Base-by-base conservation (phyloP, 2,797 vertebrate species). In the Chelmon rostratus region DNA sequence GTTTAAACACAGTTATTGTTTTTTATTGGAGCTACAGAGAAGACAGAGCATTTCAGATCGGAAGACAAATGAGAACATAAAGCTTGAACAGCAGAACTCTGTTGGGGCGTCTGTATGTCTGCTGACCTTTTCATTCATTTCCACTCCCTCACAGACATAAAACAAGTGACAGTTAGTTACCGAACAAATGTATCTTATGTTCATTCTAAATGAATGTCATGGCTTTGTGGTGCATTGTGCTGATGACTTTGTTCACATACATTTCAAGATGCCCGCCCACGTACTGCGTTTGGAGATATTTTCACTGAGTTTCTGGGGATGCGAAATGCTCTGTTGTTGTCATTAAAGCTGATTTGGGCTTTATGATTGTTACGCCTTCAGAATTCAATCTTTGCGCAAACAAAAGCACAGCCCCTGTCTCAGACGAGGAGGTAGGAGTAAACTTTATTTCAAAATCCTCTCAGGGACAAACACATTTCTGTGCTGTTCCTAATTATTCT, bases 401-500 rank as follows among this genome's bases (percentile, higher is more conserved):
- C 33, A 82, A 62, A 85, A 83, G 57, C 75, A 37, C 38, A 71
- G 16, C 21, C 49, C 28, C 44, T 49, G 65, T 68, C 57, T 72
- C 73, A 47, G 61, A 71, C 4, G 18, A 69, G 40, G 58, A 53
- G 64, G 63, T 62, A 64, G 74, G 68, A 59, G 57, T 62, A 80
- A 85, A 89, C 84, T 86, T 83, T 31, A 61, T 64, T 74, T 63
- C 28, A 74, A 85, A 85, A 78, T 80, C 69, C 70, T 86, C 75
- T 67, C 21, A 23, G 78, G 84, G 59, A 84, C 52, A 71, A 75
- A 72, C 16, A 12, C 40, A 70, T 86, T 82, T 78, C 67, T 81
- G 54, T 56, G 68, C 72, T 76, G 67, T 63, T 61, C 69, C 57
- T 89, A 81, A 92, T 90, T 79, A 89, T 91, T 86, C 81, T 64